Evolutionary conservation across 2,797 vertebrate species (phyloP), one percentile per base, ranked within the genome.

Genomic region (Characodon lateralis): DNA sequence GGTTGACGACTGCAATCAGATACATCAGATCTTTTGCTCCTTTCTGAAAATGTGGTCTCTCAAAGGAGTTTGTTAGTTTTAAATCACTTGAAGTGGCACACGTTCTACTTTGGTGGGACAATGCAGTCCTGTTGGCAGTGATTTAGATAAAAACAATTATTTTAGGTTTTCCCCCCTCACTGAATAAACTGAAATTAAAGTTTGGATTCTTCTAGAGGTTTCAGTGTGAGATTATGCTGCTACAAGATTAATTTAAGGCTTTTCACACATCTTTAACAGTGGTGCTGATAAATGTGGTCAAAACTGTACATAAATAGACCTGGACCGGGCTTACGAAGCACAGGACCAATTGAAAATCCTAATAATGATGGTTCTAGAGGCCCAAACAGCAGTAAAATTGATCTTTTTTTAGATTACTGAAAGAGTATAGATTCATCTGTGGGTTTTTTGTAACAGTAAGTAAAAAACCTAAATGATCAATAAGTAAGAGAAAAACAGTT

Each of bases 1-100:
- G 70, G 31, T 65, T 71, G 43, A 73, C 76, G 56, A 55, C 6
- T 46, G 66, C 59, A 56, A 69, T 76, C 50, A 72, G 73, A 79
- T 68, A 35, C 43, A 22, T 63, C 16, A 75, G 48, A 22, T 82
- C 24, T 22, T 55, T 63, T 48, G 24, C 26, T 66, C 6, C 14
- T 12, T 56, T 79, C 31, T 59, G 39, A n/a, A 43, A 76, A 76
- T 61, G 28, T 12, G 65, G 53, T 39, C 39, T 20, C 56, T 80
- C 50, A 77, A 48, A 69, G 31, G 28, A 24, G n/a, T 51, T 55
- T 68, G 73, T 56, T 73, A 39, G 26, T 43, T 13, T 2, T 59
- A 59, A 28, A 28, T 59, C 26, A 28, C 1, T 35, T 35, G 4
- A 35, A 3, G 35, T 35, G 35, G 35, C 35, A 35, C 35, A 35